A percentile compares a stretch with the other conserved stretches of the same genome.
These are phyloP conservation scores for Apostichopus leukothele DNA, from an alignment of 53 echinoderm and acorn worm species.

Conservation along the genomic window DNA sequence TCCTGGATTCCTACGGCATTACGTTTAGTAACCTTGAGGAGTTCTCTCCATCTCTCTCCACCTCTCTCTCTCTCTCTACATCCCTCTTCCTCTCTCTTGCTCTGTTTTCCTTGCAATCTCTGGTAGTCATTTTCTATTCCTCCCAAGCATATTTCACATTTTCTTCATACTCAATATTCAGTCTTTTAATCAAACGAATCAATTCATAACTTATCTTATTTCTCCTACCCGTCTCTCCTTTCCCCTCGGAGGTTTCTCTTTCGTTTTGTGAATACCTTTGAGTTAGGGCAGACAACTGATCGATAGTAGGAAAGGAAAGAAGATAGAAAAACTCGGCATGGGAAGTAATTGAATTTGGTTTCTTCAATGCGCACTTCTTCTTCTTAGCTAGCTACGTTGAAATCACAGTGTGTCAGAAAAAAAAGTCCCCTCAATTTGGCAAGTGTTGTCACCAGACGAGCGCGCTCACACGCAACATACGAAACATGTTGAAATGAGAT, in stretches of 20 bases:
- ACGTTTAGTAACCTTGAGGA: slow-evolving; percentile 46
- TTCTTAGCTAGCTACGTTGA: slow-evolving; percentile 8
- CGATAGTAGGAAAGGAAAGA: slow-evolving; percentile 28
- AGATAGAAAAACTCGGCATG: slow-evolving; percentile 8
- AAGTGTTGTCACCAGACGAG: not conserved
- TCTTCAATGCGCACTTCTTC: slow-evolving; percentile 19
- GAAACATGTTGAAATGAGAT: too few relatives aligned
- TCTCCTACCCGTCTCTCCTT: slow-evolving; percentile 45
- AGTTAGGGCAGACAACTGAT: slow-evolving; percentile 45
- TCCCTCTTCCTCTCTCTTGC: too few relatives aligned
- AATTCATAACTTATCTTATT: slow-evolving; percentile 52
- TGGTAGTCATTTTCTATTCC: slow-evolving; percentile 32
- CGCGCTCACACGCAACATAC: slow-evolving; percentile 1
- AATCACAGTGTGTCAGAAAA: slow-evolving; percentile 21
- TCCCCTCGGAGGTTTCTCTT: slow-evolving; percentile 42
- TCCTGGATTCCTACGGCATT: slow-evolving; percentile 41
- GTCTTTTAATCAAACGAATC: slow-evolving; percentile 51
- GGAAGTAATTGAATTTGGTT: slow-evolving; percentile 44
- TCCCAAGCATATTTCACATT: slow-evolving; percentile 33
- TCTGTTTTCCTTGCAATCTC: too few relatives aligned
- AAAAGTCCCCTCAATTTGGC: slow-evolving; percentile 1
- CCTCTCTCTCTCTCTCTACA: too few relatives aligned
- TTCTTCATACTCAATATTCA: slow-evolving; percentile 45
- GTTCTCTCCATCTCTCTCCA: not conserved
- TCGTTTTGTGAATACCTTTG: slow-evolving; percentile 32